phyloP scores from a whole-genome alignment of 1,140 invertebrate species.

The Paraescarpia echinospica region DNA sequence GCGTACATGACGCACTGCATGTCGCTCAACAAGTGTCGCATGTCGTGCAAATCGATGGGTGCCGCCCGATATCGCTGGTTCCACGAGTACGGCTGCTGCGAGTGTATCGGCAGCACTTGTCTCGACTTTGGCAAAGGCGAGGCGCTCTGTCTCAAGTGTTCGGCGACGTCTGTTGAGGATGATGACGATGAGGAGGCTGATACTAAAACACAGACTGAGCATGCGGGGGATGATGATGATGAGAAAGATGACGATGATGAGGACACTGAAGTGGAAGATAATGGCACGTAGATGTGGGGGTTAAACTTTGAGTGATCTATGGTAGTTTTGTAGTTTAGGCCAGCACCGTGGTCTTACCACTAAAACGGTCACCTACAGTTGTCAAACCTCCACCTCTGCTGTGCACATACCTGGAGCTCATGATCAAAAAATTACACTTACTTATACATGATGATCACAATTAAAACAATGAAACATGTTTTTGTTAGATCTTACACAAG shows the following conservation, averaged over 20 bases:
- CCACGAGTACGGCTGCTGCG: slow-evolving; percentile 87
- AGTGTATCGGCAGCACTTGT: slow-evolving; percentile 87
- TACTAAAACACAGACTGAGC: not conserved
- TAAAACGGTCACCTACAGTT: too few relatives aligned
- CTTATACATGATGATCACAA: too few relatives aligned
- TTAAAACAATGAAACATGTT: too few relatives aligned
- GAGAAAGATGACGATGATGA: slow-evolving; percentile 21
- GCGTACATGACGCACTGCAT: slow-evolving; percentile 89
- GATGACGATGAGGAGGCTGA: slow-evolving; percentile 5
- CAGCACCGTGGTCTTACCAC: not conserved
- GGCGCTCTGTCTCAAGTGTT: slow-evolving; percentile 14
- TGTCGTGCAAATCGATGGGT: slow-evolving; percentile 76
- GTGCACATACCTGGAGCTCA: too few relatives aligned
- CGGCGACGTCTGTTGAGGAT: slow-evolving; percentile 2
- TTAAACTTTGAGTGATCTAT: not conserved
- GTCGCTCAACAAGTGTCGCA: slow-evolving; percentile 83
- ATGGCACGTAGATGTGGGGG: not conserved
- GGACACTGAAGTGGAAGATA: not conserved
- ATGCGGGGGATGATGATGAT: not conserved
- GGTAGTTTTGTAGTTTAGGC: not conserved
- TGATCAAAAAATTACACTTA: too few relatives aligned
- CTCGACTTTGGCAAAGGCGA: slow-evolving; percentile 78
- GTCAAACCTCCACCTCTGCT: too few relatives aligned
- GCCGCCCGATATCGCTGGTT: slow-evolving; percentile 83
- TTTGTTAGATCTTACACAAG: too few relatives aligned